These are phyloP conservation scores for Cariama cristata DNA, from an alignment of 2,113 vertebrate genomes.

Conservation along the genomic window DNA sequence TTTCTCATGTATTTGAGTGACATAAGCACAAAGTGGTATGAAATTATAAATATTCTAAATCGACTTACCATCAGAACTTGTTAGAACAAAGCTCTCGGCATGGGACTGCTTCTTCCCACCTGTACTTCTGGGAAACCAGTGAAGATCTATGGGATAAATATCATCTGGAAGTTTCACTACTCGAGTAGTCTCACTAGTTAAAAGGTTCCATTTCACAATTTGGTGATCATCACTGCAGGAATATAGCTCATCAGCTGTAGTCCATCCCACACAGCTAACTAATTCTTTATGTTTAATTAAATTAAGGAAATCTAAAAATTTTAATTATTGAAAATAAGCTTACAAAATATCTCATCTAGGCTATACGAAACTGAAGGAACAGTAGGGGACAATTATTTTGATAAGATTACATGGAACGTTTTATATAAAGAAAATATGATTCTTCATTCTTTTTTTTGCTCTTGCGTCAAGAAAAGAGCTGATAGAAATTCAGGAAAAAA, in stretches of 20 bases:
- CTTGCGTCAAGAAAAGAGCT: neutral
- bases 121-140: slow-evolving; percentile 91
- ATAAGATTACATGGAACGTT: neutral
- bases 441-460: neutral
- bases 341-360: neutral
- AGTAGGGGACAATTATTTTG: neutral
- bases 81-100: slow-evolving; percentile 90
- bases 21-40: rapidly evolving
- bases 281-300: slow-evolving; percentile 87
- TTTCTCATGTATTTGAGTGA: neutral
- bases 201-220: slow-evolving; percentile 91
- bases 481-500: neutral
- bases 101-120: slow-evolving; percentile 89
- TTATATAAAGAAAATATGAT: neutral
- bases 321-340: neutral
- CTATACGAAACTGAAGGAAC: neutral
- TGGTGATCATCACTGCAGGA: slow-evolving; percentile 97
- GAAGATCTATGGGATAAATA: slow-evolving; percentile 90
- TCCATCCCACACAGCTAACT: slow-evolving; percentile 96
- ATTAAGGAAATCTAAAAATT: slow-evolving; percentile 76
- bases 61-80: slow-evolving; percentile 92
- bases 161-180: slow-evolving; percentile 89
- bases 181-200: slow-evolving; percentile 85
- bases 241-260: slow-evolving; percentile 91
- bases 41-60: neutral